phyloP scores from a whole-genome alignment of 2,113 vertebrate species.

The Gymnocephalus cernua region DNA sequence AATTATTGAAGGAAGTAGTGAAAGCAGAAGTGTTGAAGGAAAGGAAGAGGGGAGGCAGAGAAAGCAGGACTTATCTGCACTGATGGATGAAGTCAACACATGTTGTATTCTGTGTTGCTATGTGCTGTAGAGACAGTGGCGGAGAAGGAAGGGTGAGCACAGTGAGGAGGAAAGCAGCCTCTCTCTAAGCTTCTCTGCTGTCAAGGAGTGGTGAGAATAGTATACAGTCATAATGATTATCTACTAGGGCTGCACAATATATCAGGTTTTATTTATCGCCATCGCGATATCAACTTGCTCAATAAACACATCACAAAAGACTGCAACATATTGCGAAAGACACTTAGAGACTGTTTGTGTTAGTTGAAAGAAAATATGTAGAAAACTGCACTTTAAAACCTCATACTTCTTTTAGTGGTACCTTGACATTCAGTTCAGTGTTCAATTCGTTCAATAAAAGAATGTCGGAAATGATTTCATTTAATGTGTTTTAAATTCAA shows the following conservation, averaged over 20 bases:
- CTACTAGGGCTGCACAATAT: neutral
- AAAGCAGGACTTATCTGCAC: conserved; percentile 51
- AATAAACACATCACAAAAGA: too few species aligned
- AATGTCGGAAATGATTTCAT: too few species aligned
- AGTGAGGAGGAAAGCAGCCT: conserved; percentile 20
- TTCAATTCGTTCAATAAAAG: too few species aligned
- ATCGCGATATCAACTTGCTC: too few species aligned
- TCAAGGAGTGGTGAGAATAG: conserved; percentile 13
- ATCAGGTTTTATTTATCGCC: too few species aligned
- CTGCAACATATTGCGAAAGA: too few species aligned
- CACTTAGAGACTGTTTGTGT: too few species aligned
- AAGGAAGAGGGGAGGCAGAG: conserved; percentile 9
- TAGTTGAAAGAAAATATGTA: too few species aligned
- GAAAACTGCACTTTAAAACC: too few species aligned
- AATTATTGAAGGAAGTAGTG: conserved; percentile 37
- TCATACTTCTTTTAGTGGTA: too few species aligned
- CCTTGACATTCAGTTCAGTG: too few species aligned
- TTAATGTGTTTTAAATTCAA: too few species aligned
- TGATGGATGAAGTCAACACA: conserved; percentile 71
- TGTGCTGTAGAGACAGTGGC: conserved; percentile 57
- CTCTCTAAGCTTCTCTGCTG: conserved; percentile 8
- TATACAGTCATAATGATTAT: neutral
- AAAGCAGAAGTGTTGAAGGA: conserved; percentile 22
- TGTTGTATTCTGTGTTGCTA: conserved; percentile 49
- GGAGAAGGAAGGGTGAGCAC: conserved; percentile 14